Conservation (phyloP, 30 jellyfish, hydroid and myxozoan genomes). For the Turritopsis rubra region DNA sequence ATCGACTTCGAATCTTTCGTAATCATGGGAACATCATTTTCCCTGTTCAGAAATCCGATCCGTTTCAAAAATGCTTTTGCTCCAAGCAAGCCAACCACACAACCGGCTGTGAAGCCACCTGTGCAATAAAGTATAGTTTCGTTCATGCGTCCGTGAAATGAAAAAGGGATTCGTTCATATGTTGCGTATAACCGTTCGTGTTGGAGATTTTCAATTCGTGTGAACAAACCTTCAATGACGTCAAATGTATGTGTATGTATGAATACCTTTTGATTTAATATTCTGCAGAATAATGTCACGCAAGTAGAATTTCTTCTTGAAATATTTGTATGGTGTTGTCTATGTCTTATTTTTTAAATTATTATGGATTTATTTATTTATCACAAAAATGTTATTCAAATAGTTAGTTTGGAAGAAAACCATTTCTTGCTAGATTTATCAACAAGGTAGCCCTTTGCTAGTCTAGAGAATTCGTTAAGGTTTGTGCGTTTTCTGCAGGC, state of each 20-base stretch:
- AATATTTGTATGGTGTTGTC: too few species aligned
- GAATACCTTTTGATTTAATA: not conserved
- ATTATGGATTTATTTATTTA: too few species aligned
- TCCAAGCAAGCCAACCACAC: not conserved
- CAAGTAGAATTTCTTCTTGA: not conserved
- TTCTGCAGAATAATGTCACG: not conserved
- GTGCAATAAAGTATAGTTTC: not conserved
- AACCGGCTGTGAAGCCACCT: constrained; percentile 19
- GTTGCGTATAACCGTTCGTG: not conserved
- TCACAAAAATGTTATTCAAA: too few species aligned
- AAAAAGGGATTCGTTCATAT: not conserved
- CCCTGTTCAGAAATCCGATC: not conserved
- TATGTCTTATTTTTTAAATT: too few species aligned
- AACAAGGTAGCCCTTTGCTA: too few species aligned
- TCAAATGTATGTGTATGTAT: not conserved
- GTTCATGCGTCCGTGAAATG: not conserved
- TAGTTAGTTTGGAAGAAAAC: too few species aligned
- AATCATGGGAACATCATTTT: not conserved
- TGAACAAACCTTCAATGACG: not conserved
- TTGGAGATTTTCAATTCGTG: not conserved
- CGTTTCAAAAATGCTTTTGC: not conserved
- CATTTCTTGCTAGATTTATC: too few species aligned
- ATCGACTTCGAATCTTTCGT: not conserved
- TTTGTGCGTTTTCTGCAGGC: too few species aligned
- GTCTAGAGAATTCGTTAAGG: too few species aligned